Evolutionary conservation across 2,888 invertebrate genomes (phyloP), one percentile per base, ranked within the genome.

Genomic region (Acronicta leporina): DNA sequence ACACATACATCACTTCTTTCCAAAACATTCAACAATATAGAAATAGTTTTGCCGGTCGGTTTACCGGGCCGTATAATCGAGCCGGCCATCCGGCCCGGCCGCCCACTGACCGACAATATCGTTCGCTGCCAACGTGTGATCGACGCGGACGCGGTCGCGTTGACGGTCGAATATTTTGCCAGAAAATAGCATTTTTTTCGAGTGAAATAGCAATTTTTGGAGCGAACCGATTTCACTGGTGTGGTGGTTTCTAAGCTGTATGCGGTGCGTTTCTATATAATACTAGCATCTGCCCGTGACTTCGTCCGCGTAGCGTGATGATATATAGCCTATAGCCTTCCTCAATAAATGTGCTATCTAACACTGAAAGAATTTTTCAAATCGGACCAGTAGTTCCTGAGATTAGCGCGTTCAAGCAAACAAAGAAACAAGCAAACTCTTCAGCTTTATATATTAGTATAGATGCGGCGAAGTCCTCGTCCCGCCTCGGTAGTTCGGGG

Each of bases 1-100:
- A 11, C 16, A 10, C 45, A 42, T 30, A 56, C 40, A 63, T 58
- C 53, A 72, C 65, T 63, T 70, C 51, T 73, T 78, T 75, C 76
- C 77, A 66, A 75, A 73, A 73, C 77, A 70, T 77, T 75, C 73
- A 65, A 69, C 68, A 70, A 67, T 66, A 77, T 77, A 78, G 78
- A 75, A 75, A 75, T 77, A 75, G 72, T 77, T 68, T 59, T 48
- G 56, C 46, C 57, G 53, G 52, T 48, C 55, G 53, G 69, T n/a
- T 42, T 54, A 62, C 58, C 77, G 73, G 79, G 60, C 80, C 83
- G 82, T 88, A 85, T 87, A 88, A 88, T 86, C 83, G 87, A 82
- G 79, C 82, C 69, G 76, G 79, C 75, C 77, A 80, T 75, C 66
- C 73, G 73, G 30, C 16, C 14, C 44, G 68, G 61, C 43, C 64